phyloP scores from a whole-genome alignment of 2,797 vertebrate species.

The Morelia viridis region DNA sequence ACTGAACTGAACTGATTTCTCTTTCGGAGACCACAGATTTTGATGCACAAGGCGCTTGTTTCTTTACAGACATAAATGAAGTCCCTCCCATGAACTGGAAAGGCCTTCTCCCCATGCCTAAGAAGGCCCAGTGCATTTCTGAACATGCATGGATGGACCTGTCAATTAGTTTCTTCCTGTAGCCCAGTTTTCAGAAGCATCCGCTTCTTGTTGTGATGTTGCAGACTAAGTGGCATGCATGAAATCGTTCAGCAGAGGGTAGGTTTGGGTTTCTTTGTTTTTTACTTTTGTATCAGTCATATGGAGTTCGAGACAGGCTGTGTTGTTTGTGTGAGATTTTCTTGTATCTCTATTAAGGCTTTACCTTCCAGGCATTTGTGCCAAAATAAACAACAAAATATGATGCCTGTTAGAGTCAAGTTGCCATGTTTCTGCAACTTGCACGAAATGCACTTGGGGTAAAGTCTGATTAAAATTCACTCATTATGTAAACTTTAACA shows the following conservation, averaged over 20 bases:
- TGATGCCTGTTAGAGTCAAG: not conserved
- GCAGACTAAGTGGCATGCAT: not conserved
- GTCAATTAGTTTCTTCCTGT: not conserved
- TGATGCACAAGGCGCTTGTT: not conserved
- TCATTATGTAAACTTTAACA: constrained; percentile 14
- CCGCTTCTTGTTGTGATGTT: not conserved
- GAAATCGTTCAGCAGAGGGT: not conserved
- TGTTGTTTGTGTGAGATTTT: not conserved
- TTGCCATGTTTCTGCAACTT: not conserved
- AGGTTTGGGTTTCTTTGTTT: not conserved
- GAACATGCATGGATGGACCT: not conserved
- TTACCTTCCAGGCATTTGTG: not conserved
- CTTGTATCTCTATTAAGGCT: not conserved
- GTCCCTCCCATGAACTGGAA: too few relatives aligned
- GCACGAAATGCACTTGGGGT: not conserved
- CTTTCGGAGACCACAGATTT: not conserved
- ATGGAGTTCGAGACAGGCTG: not conserved
- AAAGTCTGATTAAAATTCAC: not conserved
- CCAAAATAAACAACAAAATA: not conserved
- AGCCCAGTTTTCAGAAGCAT: not conserved
- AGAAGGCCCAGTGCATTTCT: not conserved
- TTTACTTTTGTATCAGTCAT: not conserved
- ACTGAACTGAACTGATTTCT: not conserved
- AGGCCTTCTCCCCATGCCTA: not conserved
- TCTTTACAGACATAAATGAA: not conserved